Evolutionary conservation across 1,140 invertebrate genomes (phyloP), one percentile per base, ranked within the genome.

Genomic region (Meloidogyne hapla): DNA sequence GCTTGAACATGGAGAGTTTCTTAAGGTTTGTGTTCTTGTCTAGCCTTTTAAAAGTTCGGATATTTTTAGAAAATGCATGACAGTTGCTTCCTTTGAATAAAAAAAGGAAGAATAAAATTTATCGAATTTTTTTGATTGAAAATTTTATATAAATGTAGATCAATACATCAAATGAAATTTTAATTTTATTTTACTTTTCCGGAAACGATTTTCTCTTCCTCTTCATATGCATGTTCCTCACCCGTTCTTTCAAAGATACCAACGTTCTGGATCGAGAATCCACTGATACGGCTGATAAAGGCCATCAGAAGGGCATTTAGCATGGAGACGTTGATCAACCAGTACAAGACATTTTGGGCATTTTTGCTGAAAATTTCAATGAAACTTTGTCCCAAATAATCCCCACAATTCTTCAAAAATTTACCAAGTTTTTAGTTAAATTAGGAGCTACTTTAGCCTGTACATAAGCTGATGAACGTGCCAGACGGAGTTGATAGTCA

Each of bases 281-380:
- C 71, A 73, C 33, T 61, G 45, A 40, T 73, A 73, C 10, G 71
- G 71, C 25, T 73, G 70, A 42, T 78, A 78, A 18, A 65, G 28
- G 1, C 3, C 77, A 21, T 78, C 77, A 15, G 63, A 28, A 0
- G 77, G 77, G 15, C 77, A 78, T 64, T 72, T 78, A 42, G 69
- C 66, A 67, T 78, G 77, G 6, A 78, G 66, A 21, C 77, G 78
- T 33, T 40, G 80, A 70, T 78, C 77, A 18, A 62, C 66, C 25
- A 78, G 33, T 23, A 78, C 78, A 5, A 70, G 62, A 64, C 77
- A 78, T 61, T 79, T 78, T 62, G 77, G 77, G 56, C 77, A 78
- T 67, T 79, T 80, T 66, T 79, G 62, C 77, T 78, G n/a, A 61
- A 80, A 64, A n/a, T n/a, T n/a, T n/a, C n/a, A n/a, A n/a, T n/a